phyloP scores from a whole-genome alignment of 2,797 vertebrate genomes.

The Rhinatrema bivittatum region DNA sequence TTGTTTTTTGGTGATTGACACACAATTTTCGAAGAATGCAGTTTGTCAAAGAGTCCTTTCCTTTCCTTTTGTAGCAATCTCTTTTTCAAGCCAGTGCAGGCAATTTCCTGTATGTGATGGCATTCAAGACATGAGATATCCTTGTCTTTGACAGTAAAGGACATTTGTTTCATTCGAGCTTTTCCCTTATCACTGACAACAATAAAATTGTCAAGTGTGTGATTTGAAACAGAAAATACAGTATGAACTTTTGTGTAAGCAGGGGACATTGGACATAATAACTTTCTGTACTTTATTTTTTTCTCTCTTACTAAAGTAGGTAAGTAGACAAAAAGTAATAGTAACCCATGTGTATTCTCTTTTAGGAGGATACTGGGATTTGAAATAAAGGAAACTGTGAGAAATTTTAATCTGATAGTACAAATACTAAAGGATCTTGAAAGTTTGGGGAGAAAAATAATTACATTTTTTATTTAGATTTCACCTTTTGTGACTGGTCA shows the following conservation, averaged over 20 bases:
- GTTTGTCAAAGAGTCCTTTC: conserved; percentile 48
- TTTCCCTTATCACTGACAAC: conserved; percentile 46
- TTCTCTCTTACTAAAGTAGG: too few species aligned
- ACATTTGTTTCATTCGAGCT: conserved; percentile 44
- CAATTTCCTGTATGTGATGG: conserved; percentile 50
- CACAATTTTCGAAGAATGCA: conserved; percentile 39
- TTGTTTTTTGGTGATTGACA: conserved; percentile 43
- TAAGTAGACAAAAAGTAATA: too few species aligned
- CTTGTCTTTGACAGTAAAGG: conserved; percentile 69
- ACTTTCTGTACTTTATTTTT: conserved; percentile 20
- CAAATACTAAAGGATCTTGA: too few species aligned
- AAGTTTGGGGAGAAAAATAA: too few species aligned
- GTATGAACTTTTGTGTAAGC: conserved; percentile 39
- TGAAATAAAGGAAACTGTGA: too few species aligned
- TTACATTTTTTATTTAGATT: too few species aligned
- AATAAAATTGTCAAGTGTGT: conserved; percentile 57
- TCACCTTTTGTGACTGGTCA: too few species aligned
- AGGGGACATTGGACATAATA: conserved; percentile 22
- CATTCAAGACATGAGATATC: conserved; percentile 53
- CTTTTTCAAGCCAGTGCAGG: conserved; percentile 37
- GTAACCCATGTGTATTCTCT: too few species aligned
- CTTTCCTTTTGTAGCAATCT: conserved; percentile 37
- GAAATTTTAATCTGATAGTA: too few species aligned
- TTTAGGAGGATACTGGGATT: too few species aligned
- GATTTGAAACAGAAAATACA: conserved; percentile 47